Base-by-base conservation (phyloP, 1,140 invertebrate species). In the Latrodectus geometricus region DNA sequence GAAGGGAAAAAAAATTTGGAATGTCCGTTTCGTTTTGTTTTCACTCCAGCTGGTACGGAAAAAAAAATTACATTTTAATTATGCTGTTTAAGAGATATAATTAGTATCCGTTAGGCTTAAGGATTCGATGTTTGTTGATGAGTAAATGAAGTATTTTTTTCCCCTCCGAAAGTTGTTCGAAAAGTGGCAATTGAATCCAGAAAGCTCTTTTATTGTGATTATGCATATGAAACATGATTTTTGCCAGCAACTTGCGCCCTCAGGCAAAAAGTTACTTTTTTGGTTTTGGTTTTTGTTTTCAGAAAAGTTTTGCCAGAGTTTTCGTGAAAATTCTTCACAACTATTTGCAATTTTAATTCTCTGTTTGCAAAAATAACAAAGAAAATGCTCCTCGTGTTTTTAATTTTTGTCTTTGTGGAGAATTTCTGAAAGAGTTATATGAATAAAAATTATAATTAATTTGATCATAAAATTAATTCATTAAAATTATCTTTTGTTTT, bases 61-160 rank as follows among this genome's bases (percentile, higher is more conserved):
- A 61, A 56, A 76, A 77, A 75, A 49, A 77, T 77, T 61, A 77
- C 56, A 74, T 82, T 82, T 82, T 82, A 82, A 82, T 82, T 82
- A 82, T 21, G 49, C 54, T 82, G 68, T 82, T 82, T 73, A 82
- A 82, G 80, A 73, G 21, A 66, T 49, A 82, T 82, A 82, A 82
- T 82, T 82, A 82, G 69, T 73, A 73, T 73, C 68, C 56, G 20
- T 73, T 73, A 35, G 61, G 80, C 35, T 82, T 72, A 14, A 74
- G 21, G 21, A 73, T 68, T 61, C n/a, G 52, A 17, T 61, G 54
- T 61, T 17, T 61, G 54, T 61, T 78, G 20, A 69, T n/a, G 76
- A 50, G 61, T 65, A 66, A 78, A 78, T 78, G 65, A 78, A 78
- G 76, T 68, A n/a, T 52, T 12, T 35, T 48, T 49, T 15, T 54